phyloP scores from a whole-genome alignment of 2,888 invertebrate species.

The Ormyrus labotus region DNA sequence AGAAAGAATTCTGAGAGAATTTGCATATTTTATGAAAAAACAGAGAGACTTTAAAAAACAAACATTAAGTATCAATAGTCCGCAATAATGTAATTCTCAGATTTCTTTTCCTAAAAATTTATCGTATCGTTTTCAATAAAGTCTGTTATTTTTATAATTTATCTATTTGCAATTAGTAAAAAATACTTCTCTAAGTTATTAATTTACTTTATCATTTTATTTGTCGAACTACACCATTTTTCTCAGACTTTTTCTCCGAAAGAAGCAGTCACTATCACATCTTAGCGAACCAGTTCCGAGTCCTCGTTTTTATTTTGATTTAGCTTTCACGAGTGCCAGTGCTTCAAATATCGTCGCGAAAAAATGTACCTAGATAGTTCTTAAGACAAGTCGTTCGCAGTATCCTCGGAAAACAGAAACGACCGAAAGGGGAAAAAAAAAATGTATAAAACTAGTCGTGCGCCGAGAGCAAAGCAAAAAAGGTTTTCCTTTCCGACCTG shows the following conservation, averaged over 20 bases:
- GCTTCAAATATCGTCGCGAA: constrained; percentile 48
- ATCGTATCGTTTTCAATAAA: constrained; percentile 29
- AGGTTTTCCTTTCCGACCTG: not conserved
- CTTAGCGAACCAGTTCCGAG: constrained; percentile 21
- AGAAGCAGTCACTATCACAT: not conserved
- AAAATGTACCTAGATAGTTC: constrained; percentile 45
- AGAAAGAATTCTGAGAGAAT: too few relatives aligned
- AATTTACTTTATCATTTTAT: constrained; percentile 12
- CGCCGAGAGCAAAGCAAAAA: constrained; percentile 1
- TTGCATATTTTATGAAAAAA: too few relatives aligned
- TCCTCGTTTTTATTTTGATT: constrained; percentile 22
- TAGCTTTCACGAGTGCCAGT: constrained; percentile 57
- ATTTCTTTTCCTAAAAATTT: not conserved
- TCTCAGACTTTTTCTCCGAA: constrained; percentile 36
- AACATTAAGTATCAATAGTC: too few relatives aligned
- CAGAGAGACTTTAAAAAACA: too few relatives aligned
- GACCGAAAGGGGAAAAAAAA: not conserved
- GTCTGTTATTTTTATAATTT: not conserved
- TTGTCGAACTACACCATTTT: not conserved
- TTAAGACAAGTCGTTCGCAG: constrained; percentile 39
- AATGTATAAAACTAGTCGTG: constrained; percentile 28
- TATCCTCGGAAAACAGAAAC: not conserved
- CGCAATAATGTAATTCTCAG: too few relatives aligned
- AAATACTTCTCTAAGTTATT: not conserved
- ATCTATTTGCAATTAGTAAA: not conserved